Conservation (phyloP, 2,113 vertebrate species). For the Cheilinus undulatus region DNA sequence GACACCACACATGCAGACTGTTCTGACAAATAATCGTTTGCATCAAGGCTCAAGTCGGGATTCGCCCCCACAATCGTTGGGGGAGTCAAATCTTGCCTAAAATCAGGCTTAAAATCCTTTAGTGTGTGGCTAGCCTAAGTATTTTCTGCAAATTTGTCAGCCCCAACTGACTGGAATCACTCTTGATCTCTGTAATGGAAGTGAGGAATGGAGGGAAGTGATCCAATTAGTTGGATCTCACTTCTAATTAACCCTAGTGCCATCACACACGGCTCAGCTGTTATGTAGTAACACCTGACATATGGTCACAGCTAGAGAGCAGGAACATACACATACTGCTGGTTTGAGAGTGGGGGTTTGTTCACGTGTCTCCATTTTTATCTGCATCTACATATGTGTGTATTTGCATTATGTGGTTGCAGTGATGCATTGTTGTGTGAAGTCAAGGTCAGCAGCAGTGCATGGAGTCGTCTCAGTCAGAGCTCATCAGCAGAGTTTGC, state of each 20-base stretch:
- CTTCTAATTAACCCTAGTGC: slow-evolving; percentile 54
- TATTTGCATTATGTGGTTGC: slow-evolving; percentile 8
- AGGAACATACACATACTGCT: neutral
- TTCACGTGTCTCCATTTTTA: slow-evolving; percentile 7
- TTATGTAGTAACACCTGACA: slow-evolving; percentile 49
- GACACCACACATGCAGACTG: too few relatives aligned
- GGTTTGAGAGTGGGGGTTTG: neutral
- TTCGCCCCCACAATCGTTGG: too few relatives aligned
- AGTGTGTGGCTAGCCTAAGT: too few relatives aligned
- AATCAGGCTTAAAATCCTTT: too few relatives aligned
- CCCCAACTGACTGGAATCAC: slow-evolving; percentile 1
- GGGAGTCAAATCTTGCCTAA: too few relatives aligned
- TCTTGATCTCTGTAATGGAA: neutral
- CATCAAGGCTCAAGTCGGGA: too few relatives aligned
- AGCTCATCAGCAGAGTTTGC: slow-evolving; percentile 59
- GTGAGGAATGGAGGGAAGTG: slow-evolving; percentile 23
- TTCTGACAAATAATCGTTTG: too few relatives aligned
- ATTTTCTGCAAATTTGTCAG: neutral
- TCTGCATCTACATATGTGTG: neutral
- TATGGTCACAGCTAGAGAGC: slow-evolving; percentile 22
- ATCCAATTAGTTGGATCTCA: slow-evolving; percentile 57
- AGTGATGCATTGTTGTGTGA: slow-evolving; percentile 15
- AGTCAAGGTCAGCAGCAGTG: slow-evolving; percentile 54
- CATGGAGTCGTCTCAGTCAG: slow-evolving; percentile 16
- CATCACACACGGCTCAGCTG: slow-evolving; percentile 36